phyloP scores from a whole-genome alignment of 2,797 vertebrate genomes.

The Champsocephalus gunnari region DNA sequence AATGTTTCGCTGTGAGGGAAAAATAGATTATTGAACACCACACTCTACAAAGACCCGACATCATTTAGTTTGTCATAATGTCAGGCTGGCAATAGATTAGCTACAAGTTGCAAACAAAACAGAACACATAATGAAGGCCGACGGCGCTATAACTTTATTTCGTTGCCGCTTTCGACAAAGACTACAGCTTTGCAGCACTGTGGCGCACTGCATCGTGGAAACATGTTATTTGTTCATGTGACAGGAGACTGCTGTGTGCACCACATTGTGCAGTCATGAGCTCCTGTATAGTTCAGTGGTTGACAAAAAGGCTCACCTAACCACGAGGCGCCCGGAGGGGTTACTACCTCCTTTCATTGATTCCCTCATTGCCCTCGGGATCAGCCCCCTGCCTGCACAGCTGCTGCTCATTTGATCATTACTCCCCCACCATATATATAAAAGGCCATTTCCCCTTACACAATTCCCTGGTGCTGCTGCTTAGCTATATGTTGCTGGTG shows the following conservation, averaged over 20 bases:
- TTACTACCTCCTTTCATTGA: constrained; percentile 34
- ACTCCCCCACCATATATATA: constrained; percentile 26
- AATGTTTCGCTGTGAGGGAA: constrained; percentile 31
- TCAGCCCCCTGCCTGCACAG: constrained; percentile 61
- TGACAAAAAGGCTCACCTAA: constrained; percentile 48
- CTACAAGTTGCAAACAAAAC: constrained; percentile 8
- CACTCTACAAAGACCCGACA: constrained; percentile 14
- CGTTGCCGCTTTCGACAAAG: neutral
- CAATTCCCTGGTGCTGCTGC: constrained; percentile 34
- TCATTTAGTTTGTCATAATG: constrained; percentile 30
- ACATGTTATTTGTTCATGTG: constrained; percentile 36
- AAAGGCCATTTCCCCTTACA: neutral
- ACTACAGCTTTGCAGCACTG: constrained; percentile 14
- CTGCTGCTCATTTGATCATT: constrained; percentile 65
- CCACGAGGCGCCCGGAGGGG: constrained; percentile 19
- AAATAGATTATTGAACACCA: constrained; percentile 41
- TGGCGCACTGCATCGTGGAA: constrained; percentile 7
- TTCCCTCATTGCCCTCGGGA: constrained; percentile 27
- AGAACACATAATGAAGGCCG: constrained; percentile 15
- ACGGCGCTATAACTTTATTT: constrained; percentile 1
- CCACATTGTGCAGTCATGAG: neutral
- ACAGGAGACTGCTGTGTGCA: constrained; percentile 19
- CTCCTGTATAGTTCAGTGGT: neutral
- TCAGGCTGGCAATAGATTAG: constrained; percentile 24
- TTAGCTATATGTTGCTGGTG: constrained; percentile 9